A percentile compares a stretch with the other conserved stretches of the same genome.
phyloP scores from a whole-genome alignment of 2,888 invertebrate genomes.

The Coronaproctus castanopsis region DNA sequence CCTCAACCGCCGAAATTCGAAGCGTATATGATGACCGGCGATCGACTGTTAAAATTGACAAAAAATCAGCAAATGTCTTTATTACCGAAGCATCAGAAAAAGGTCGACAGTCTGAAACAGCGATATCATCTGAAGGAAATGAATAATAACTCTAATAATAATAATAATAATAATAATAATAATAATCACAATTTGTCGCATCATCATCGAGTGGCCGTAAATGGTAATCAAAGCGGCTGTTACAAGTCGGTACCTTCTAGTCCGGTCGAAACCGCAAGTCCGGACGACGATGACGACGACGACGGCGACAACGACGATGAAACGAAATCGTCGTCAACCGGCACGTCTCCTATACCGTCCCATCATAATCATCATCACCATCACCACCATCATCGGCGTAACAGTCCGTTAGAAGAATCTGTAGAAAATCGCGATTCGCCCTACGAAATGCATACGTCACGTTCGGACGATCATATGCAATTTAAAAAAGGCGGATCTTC shows the following conservation, averaged over 20 bases:
- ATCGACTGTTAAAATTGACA: slow-evolving; percentile 80
- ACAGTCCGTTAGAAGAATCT: slow-evolving; percentile 6
- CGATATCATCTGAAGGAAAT: not conserved
- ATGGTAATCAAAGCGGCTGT: slow-evolving; percentile 1
- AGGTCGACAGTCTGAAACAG: slow-evolving; percentile 29
- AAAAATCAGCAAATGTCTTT: slow-evolving; percentile 46
- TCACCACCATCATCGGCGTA: not conserved
- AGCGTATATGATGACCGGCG: slow-evolving; percentile 95
- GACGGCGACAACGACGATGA: slow-evolving; percentile 4
- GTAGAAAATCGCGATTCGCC: slow-evolving; percentile 23
- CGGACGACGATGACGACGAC: too few species aligned
- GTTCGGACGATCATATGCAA: slow-evolving; percentile 81
- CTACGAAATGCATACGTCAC: slow-evolving; percentile 45
- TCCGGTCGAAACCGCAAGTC: slow-evolving; percentile 14
- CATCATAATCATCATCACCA: too few species aligned
- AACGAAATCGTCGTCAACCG: slow-evolving; percentile 13
- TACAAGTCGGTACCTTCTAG: slow-evolving; percentile 14
- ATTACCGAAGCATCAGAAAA: slow-evolving; percentile 37
- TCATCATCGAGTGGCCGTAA: not conserved
- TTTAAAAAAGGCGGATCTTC: slow-evolving; percentile 17
- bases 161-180: too few species aligned
- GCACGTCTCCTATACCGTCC: slow-evolving; percentile 12
- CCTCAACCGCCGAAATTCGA: slow-evolving; percentile 42
- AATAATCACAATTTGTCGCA: not conserved
- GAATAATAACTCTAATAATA: not conserved